Evolutionary conservation across 2,113 vertebrate genomes (phyloP), one percentile per base, ranked within the genome.

Genomic region (Tyrannus savana): DNA sequence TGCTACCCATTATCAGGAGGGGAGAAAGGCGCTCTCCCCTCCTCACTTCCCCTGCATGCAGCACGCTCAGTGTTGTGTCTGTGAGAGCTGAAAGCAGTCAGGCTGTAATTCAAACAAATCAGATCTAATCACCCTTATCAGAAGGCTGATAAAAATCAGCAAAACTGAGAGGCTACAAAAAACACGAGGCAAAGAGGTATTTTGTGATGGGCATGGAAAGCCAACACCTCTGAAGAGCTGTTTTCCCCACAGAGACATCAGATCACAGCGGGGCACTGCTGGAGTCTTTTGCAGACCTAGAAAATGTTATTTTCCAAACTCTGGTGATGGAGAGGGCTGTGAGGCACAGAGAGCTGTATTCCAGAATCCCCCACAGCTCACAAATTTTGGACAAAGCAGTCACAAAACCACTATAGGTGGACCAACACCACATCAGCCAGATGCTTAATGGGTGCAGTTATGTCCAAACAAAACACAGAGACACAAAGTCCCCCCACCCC

Each of bases 101-200:
- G 84, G 76, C 60, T 94, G 28, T 56, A 95, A 95, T 55, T 86
- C 88, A 94, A 96, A 96, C 95, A 95, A 93, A 96, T 94, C 92
- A 62, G 52, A 90, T 88, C 85, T 83, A 86, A 93, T 94, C 79
- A 81, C 68, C 66, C 85, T 89, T 89, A 95, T 94, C 88, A 84
- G 76, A 85, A 30, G n/a, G 52, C 64, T 0, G 12, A 96, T 83
- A 80, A 88, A 88, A 84, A 92, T 78, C 88, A 59, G 68, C 56
- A 44, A 46, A 73, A 72, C 10, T 49, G 53, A 95, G 79, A 86
- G 47, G 64, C 79, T 84, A 47, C 9, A 16, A 62, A 88, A 91
- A 91, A 87, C 68, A 67, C 12, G 9, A 75, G 79, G n/a, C 5
- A 1, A 15, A 73, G 31, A 47, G 35, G 33, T 18, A 41, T 71